Percentiles rank a stretch among this genome's conserved stretches.
Conservation (phyloP, 1,140 invertebrate species). For the Solenopsis invicta region DNA sequence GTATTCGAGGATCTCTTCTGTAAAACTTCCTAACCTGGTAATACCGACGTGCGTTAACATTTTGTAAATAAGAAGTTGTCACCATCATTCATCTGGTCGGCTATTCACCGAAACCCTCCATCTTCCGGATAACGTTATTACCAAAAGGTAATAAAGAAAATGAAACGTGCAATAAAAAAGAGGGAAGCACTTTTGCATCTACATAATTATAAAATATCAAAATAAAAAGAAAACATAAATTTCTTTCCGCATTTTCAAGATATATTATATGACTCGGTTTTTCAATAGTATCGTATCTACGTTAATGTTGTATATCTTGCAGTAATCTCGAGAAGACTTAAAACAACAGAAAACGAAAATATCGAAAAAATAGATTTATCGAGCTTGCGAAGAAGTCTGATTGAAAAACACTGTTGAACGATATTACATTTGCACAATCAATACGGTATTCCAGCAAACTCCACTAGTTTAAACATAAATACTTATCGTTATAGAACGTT, state of each 20-base stretch:
- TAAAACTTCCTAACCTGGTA: constrained; percentile 57
- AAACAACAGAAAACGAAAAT: constrained; percentile 14
- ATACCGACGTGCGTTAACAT: constrained; percentile 51
- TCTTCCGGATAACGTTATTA: constrained; percentile 18
- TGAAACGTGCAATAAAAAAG: neutral
- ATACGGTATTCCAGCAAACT: constrained; percentile 10
- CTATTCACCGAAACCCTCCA: constrained; percentile 29
- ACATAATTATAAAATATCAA: neutral
- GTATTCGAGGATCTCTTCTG: constrained; percentile 49
- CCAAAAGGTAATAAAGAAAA: neutral
- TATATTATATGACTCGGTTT: neutral
- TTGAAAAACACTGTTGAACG: constrained; percentile 45
- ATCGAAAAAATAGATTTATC: neutral
- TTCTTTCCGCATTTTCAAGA: neutral
- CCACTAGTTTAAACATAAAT: constrained; percentile 35
- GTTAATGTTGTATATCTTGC: neutral
- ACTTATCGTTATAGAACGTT: constrained; percentile 34
- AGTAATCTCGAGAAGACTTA: neutral
- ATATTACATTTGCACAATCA: constrained; percentile 38
- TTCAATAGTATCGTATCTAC: neutral
- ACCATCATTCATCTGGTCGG: constrained; percentile 36
- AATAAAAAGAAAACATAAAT: neutral
- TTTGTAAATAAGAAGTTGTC: constrained; percentile 61
- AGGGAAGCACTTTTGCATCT: neutral
- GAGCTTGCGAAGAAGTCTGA: constrained; percentile 17